Evolutionary conservation across 2,113 vertebrate genomes (phyloP).

Genomic region (Campylomormyrus tamandua): DNA sequence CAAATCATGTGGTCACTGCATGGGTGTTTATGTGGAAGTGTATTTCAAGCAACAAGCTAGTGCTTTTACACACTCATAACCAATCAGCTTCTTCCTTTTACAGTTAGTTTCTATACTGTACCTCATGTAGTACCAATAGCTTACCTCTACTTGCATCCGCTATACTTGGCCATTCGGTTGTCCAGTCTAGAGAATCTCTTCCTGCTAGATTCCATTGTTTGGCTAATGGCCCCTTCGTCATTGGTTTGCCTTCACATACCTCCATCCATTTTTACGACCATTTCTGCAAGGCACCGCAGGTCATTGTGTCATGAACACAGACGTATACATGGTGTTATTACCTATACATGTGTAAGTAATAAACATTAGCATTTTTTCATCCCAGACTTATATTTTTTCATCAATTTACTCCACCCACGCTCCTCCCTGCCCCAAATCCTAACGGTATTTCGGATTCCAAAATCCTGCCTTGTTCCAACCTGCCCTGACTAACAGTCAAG

Average conservation of each 20-base stretch:
- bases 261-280: background rate
- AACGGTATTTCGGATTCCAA: conserved; percentile 40
- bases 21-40: background rate
- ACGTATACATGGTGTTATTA: background rate
- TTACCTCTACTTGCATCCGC: background rate
- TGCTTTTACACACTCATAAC: background rate
- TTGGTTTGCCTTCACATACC: background rate
- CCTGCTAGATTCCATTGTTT: background rate
- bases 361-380: background rate
- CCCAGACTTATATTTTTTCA: background rate
- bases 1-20: background rate
- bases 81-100: background rate
- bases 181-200: background rate
- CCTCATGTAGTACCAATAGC: background rate
- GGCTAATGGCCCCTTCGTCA: background rate
- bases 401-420: background rate
- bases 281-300: background rate
- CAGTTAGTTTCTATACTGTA: background rate
- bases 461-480: conserved; percentile 32
- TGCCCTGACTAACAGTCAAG: conserved; percentile 37
- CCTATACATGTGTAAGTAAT: background rate
- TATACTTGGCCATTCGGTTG: background rate
- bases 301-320: background rate
- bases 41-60: background rate
- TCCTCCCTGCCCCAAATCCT: conserved; percentile 32